These are phyloP conservation scores for Phallusia fumigata DNA, from an alignment of 23 tunicate species.

Conservation along the genomic window DNA sequence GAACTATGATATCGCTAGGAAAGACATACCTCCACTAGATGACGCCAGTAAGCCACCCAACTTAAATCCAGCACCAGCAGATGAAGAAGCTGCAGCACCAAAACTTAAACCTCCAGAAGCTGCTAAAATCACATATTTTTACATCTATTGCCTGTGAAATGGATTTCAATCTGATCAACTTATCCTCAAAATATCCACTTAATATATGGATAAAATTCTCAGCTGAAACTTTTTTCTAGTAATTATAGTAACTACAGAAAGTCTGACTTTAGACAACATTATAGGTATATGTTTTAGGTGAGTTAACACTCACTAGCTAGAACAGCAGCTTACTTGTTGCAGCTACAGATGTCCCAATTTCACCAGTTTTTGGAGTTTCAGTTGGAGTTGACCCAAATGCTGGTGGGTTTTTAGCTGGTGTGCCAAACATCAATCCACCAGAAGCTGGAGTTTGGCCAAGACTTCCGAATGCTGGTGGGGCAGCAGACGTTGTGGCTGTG, in stretches of 20 bases:
- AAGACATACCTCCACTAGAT: background rate
- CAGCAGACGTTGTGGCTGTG: background rate
- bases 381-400: constrained; percentile 15
- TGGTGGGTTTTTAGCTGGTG: constrained; percentile 12
- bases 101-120: constrained; percentile 1
- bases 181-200: too few species aligned
- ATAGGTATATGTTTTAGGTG: background rate
- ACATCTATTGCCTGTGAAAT: background rate
- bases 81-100: background rate
- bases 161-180: too few species aligned
- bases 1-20: background rate
- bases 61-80: constrained; percentile 12
- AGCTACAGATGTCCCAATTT: background rate
- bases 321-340: background rate
- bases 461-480: background rate
- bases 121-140: background rate
- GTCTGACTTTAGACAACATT: too few species aligned
- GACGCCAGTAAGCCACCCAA: background rate
- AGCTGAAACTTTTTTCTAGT: too few species aligned
- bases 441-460: background rate
- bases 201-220: too few species aligned
- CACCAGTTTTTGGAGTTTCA: background rate
- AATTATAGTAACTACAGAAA: too few species aligned
- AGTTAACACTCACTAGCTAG: too few species aligned
- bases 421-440: background rate